Conservation (phyloP, 2,797 vertebrate species). For the Agapornis canus region DNA sequence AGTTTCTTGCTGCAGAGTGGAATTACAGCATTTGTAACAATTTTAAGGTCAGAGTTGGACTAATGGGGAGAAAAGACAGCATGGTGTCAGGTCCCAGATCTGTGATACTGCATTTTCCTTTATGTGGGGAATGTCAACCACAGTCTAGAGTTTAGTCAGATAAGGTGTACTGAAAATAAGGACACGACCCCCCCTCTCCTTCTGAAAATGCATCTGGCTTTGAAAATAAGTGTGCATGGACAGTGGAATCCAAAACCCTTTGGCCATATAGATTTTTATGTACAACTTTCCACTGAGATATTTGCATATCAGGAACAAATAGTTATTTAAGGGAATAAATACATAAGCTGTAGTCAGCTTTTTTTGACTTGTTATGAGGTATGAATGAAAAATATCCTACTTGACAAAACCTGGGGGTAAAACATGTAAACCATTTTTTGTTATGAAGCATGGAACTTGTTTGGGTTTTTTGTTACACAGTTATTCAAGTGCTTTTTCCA, state of each 20-base stretch:
- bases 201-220: not conserved
- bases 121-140: not conserved
- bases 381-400: fast-evolving
- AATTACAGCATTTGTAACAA: fast-evolving
- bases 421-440: not conserved
- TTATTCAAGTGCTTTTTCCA: not conserved
- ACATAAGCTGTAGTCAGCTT: fast-evolving
- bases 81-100: not conserved
- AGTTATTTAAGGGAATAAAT: not conserved
- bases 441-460: not conserved
- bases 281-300: not conserved
- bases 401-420: not conserved
- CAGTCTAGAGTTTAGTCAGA: not conserved
- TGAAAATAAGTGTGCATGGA: not conserved
- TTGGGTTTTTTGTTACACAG: not conserved
- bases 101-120: not conserved
- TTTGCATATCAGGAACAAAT: not conserved
- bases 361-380: not conserved
- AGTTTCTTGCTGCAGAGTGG: not conserved
- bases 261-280: not conserved
- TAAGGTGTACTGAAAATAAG: not conserved
- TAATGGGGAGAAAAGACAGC: not conserved
- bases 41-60: not conserved
- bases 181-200: not conserved
- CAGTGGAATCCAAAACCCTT: not conserved